phyloP scores from a whole-genome alignment of 1,140 invertebrate species.

The Ruditapes philippinarum region DNA sequence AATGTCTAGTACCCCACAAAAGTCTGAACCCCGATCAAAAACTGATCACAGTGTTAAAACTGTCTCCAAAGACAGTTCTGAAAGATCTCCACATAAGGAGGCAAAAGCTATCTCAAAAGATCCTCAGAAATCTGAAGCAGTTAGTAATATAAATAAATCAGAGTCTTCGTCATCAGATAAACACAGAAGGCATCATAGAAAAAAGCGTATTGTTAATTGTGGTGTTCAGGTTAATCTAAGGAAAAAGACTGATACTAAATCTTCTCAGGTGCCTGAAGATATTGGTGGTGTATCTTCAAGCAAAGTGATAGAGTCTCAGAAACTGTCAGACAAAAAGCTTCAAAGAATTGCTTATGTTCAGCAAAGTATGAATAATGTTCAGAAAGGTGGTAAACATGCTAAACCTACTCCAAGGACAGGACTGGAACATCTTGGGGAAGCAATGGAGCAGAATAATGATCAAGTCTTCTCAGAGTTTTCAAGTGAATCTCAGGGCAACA shows the following conservation, averaged over 20 bases:
- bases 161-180: slow-evolving; percentile 19
- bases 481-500: slow-evolving; percentile 39
- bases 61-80: neutral
- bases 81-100: neutral
- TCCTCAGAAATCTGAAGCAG: neutral
- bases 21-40: neutral
- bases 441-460: neutral
- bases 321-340: slow-evolving; percentile 55
- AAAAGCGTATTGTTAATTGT: slow-evolving; percentile 80
- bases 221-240: slow-evolving; percentile 82
- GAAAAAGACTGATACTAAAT: slow-evolving; percentile 77
- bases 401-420: slow-evolving; percentile 49
- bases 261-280: slow-evolving; percentile 70
- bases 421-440: neutral
- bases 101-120: neutral
- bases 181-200: slow-evolving; percentile 65
- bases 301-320: neutral
- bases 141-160: neutral
- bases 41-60: neutral
- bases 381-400: slow-evolving; percentile 31
- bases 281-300: neutral
- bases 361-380: slow-evolving; percentile 50
- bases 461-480: slow-evolving; percentile 44
- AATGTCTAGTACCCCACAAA: neutral
- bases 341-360: slow-evolving; percentile 59